phyloP scores from a whole-genome alignment of 2,113 vertebrate genomes.

The Tamias sibiricus region DNA sequence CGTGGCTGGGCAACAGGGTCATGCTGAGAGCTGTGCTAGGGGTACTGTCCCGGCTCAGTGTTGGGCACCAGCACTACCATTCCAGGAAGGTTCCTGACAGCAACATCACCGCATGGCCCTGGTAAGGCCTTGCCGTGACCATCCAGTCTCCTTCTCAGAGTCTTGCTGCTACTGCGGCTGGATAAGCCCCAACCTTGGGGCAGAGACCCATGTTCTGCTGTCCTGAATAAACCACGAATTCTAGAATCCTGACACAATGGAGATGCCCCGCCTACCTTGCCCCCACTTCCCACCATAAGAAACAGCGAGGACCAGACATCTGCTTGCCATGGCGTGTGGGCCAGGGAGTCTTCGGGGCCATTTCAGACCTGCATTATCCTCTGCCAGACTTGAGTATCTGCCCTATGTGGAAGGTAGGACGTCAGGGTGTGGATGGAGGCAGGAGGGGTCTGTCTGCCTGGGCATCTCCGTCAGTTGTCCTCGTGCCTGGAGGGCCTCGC shows the following conservation, averaged over 20 bases:
- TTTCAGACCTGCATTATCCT: background rate
- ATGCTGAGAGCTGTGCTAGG: background rate
- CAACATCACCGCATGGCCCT: background rate
- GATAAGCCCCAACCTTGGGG: background rate
- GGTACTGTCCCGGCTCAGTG: background rate
- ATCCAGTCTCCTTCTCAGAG: background rate
- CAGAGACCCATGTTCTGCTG: background rate
- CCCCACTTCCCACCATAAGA: background rate
- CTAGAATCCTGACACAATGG: conserved; percentile 58
- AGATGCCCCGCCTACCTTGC: background rate
- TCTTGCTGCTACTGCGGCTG: background rate
- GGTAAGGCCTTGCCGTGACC: background rate
- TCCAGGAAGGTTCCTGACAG: background rate
- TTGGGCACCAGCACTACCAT: fast-evolving
- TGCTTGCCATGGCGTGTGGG: conserved; percentile 29
- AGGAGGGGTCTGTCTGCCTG: background rate
- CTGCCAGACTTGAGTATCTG: background rate
- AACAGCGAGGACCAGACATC: background rate
- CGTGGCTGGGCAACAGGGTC: background rate
- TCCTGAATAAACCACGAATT: conserved; percentile 38
- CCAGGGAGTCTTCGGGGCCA: background rate
- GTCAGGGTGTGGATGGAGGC: background rate
- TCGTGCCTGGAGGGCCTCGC: background rate
- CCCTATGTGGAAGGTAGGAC: conserved; percentile 27
- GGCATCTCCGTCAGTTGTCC: no score